Percentiles rank a stretch among this genome's conserved stretches.
Conservation (phyloP, 2,113 vertebrate genomes). For the Leptocoma aspasia region DNA sequence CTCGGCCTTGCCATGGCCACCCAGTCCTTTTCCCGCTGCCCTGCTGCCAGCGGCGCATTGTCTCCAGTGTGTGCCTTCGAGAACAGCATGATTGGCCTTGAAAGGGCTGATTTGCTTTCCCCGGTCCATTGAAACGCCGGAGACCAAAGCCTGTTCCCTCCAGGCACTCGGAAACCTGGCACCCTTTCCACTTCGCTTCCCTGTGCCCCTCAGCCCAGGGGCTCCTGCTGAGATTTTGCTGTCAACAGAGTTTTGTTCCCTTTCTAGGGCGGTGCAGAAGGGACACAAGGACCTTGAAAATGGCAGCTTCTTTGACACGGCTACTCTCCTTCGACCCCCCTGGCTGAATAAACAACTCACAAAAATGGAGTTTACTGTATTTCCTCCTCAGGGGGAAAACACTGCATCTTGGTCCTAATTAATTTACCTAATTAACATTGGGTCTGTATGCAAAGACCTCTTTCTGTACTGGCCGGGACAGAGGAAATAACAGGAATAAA, state of each 20-base stretch:
- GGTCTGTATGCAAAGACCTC: constrained; percentile 17
- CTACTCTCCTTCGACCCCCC: constrained; percentile 46
- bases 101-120: constrained; percentile 50
- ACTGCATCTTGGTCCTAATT: constrained; percentile 49
- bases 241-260: constrained; percentile 64
- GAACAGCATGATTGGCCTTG: not conserved
- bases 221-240: constrained; percentile 54
- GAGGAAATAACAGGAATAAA: not conserved
- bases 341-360: constrained; percentile 43
- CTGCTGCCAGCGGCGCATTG: not conserved
- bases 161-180: constrained; percentile 41
- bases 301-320: constrained; percentile 46
- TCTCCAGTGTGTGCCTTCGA: not conserved
- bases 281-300: constrained; percentile 54
- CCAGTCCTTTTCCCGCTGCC: not conserved
- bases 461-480: not conserved
- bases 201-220: not conserved
- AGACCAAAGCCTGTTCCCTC: constrained; percentile 50
- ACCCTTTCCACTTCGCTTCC: constrained; percentile 34
- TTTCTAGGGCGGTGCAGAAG: not conserved
- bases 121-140: not conserved
- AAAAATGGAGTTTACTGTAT: constrained; percentile 43
- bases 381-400: constrained; percentile 52
- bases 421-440: constrained; percentile 53
- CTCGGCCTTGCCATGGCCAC: not conserved